phyloP scores from a whole-genome alignment of 2,113 vertebrate genomes.

The Felis catus region DNA sequence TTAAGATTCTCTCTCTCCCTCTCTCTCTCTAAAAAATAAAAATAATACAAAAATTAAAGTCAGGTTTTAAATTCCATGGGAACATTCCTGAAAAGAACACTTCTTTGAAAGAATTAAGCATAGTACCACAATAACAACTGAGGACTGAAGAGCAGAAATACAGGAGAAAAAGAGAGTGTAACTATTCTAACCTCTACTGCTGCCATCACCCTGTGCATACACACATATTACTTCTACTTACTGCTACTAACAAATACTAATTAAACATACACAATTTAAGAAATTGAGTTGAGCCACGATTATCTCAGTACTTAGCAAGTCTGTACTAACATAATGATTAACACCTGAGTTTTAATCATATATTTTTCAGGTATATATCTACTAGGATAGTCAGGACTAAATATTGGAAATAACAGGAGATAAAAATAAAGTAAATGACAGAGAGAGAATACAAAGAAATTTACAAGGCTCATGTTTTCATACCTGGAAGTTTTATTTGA shows the following conservation, averaged over 20 bases:
- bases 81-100: neutral
- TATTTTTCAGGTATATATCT: neutral
- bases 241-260: neutral
- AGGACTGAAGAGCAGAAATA: neutral
- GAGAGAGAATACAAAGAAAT: neutral
- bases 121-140: fast-evolving
- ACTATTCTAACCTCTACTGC: neutral
- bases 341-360: neutral
- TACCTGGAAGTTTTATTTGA: neutral
- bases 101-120: neutral
- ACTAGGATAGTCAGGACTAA: neutral
- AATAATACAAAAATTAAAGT: neutral
- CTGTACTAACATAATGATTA: neutral
- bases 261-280: neutral
- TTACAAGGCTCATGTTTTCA: neutral
- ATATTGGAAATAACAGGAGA: neutral
- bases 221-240: neutral
- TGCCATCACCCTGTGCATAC: fast-evolving
- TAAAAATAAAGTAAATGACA: neutral
- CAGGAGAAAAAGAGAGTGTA: neutral
- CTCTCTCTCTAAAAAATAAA: too few species aligned
- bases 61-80: neutral
- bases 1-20: too few species aligned
- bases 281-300: neutral
- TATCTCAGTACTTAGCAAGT: neutral